Base-by-base conservation (phyloP, 1,140 invertebrate genomes). In the Trialeurodes vaporariorum region DNA sequence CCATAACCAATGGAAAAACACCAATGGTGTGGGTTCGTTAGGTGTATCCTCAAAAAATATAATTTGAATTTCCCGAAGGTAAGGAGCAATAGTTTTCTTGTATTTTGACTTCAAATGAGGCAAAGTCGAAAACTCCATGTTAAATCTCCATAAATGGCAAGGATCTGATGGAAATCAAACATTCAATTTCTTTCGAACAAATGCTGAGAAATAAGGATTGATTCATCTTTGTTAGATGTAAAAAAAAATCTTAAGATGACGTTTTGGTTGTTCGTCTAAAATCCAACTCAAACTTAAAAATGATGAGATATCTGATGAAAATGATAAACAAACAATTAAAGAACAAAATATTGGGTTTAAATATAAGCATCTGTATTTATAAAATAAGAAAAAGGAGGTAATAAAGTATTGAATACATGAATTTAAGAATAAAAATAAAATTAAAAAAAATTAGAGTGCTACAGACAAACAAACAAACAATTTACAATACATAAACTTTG, bases 371-470 rank as follows among this genome's bases (percentile, higher is more conserved):
- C 17, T 49, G 34, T 49, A 49, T 49, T 49, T 49, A 49, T 49
- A 49, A 49, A 49, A 49, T 49, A 49, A 49, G 34, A 49, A 49
- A 49, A 49, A n/a, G 34, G 34, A 49, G 34, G 34, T 49, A 49
- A 49, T 49, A 49, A 49, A n/a, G 34, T 49, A 49, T 49, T 49
- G 34, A 49, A 49, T 49, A 49, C 34, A 49, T 49, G 17, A 49
- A 9, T 9, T 49, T 49, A 49, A 49, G 34, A 49, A 17, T 5
- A 49, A 49, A 49, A 49, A 49, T 9, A 49, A 49, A 17, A 49
- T 9, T 9, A 49, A 49, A 49, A 49, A 49, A 9, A 49, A 9
- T 49, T 5, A 49, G 34, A 17, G 34, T 49, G 34, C 34, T 49
- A 49, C 34, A 9, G 34, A 49, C 34, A 49, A 49, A 49, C 34